Evolutionary conservation across 2,113 vertebrate genomes (phyloP).

Genomic region (Megaceryle torquata): DNA sequence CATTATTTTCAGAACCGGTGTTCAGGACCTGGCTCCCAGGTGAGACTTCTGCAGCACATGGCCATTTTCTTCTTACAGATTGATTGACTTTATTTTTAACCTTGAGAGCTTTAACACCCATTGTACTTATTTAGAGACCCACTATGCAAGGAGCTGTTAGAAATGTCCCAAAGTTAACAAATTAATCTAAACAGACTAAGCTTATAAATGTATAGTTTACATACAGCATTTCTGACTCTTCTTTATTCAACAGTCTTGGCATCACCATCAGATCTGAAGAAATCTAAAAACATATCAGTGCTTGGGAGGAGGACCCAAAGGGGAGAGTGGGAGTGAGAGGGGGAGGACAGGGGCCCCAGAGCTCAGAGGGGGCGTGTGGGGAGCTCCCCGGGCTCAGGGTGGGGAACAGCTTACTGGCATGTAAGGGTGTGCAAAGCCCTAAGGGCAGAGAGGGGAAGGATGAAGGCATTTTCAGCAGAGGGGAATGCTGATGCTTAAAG

Average conservation of each 20-base stretch:
- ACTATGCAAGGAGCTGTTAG: neutral
- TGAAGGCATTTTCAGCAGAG: neutral
- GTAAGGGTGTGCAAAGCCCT: neutral
- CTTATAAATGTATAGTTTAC: neutral
- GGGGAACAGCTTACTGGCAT: accelerated
- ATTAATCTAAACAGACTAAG: neutral
- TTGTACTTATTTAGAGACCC: neutral
- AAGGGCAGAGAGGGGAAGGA: neutral
- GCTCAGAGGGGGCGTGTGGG: accelerated
- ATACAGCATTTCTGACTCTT: neutral
- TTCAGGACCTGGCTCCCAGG: neutral
- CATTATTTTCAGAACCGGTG: neutral
- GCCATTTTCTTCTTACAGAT: neutral
- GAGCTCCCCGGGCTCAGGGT: accelerated
- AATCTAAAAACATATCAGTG: neutral
- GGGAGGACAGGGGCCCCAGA: neutral
- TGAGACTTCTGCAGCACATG: neutral
- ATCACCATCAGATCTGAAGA: neutral
- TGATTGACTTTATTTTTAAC: neutral
- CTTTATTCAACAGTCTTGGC: neutral
- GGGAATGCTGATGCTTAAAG: neutral
- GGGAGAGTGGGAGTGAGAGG: neutral
- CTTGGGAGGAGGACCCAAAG: neutral
- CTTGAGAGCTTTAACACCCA: neutral
- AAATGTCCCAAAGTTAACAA: neutral